Evolutionary conservation across 2,113 vertebrate genomes (phyloP), one percentile per base, ranked within the genome.

Genomic region (Rattus rattus): DNA sequence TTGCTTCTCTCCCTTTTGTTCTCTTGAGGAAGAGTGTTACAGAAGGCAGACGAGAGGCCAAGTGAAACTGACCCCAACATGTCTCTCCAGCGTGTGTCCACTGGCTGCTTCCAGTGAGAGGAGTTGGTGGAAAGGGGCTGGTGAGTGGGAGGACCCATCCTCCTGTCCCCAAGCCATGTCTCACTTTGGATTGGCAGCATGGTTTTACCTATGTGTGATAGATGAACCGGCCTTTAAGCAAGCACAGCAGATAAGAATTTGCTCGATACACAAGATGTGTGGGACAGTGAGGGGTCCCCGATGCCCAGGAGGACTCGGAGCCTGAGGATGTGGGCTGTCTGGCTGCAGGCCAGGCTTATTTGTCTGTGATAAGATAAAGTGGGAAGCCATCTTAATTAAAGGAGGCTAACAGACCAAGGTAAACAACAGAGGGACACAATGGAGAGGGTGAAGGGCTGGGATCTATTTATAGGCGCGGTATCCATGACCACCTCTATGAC

Each of bases 301-400:
- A 26, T 61, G 75, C 59, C 61, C 52, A 33, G 19, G 52, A 19
- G 30, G 83, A 86, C 26, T 43, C 10, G 0, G 88, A 52, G 19
- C n/a, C 17, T 90, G 26, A 63, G 90, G 39, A 79, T n/a, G 47
- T 69, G 36, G 43, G 70, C 12, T 56, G 80, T 19, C 0, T 69
- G 22, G 33, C 2, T 63, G 47, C 75, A 61, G 54, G 39, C 52
- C 70, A 69, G 76, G 63, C 67, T 86, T 85, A 72, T 86, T 96
- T 94, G 67, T 85, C 80, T 94, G 70, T 90, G 86, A 91, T 90
- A 89, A 95, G 72, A 87, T 90, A 92, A 94, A 88, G 61, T 11
- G 22, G 94, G 94, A 96, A 94, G 69, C 49, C 33, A 61, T 22
- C 54, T 75, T 95, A 94, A 80, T 7, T 97, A 93, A 93, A 47